Conservation (phyloP, 2,797 vertebrate species). For the Knipowitschia caucasica region DNA sequence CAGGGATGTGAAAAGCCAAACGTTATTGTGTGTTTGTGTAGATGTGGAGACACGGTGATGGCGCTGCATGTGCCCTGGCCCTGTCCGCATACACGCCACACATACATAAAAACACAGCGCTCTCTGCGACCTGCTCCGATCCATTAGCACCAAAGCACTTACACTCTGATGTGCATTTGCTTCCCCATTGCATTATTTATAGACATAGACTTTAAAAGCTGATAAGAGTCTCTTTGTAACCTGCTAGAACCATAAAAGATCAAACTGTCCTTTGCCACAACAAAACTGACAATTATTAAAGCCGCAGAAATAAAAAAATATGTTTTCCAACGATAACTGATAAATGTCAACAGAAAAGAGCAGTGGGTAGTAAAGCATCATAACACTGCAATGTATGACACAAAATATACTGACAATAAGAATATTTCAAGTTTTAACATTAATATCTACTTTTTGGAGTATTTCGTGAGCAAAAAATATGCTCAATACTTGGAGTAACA, state of each 20-base stretch:
- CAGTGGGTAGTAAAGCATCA: no score
- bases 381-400: no score
- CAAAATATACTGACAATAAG: no score
- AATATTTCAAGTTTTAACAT: no score
- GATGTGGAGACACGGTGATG: neutral
- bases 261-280: neutral
- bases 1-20: neutral
- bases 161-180: conserved; percentile 3
- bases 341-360: no score
- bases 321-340: no score
- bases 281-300: neutral
- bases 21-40: neutral
- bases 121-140: neutral
- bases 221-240: neutral
- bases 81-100: neutral
- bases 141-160: conserved; percentile 3
- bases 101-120: neutral
- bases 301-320: no score
- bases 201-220: conserved; percentile 1
- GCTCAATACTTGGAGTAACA: no score
- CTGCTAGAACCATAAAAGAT: conserved; percentile 1
- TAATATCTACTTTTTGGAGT: no score
- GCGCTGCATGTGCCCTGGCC: neutral
- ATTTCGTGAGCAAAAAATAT: no score
- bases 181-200: neutral